Percentiles rank a stretch among this genome's conserved stretches.
Conservation (phyloP, 1,140 invertebrate species). For the Drosophila miranda region DNA sequence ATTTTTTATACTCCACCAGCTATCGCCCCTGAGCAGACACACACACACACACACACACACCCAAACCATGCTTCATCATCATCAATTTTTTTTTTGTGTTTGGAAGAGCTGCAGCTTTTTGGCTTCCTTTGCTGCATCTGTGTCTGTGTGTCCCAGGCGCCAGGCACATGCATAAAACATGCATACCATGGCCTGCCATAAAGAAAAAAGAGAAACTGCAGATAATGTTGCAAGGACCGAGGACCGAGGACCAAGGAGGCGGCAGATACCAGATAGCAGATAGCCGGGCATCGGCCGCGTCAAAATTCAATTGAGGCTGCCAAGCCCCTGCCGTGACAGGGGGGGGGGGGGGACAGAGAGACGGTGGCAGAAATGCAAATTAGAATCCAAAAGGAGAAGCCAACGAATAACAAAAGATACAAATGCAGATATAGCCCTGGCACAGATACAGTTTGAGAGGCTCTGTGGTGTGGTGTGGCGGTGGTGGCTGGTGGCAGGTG, state of each 20-base stretch:
- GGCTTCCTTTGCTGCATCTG: constrained; percentile 15
- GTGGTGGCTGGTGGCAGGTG: no score
- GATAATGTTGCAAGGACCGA: constrained; percentile 44
- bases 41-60: constrained; percentile 17
- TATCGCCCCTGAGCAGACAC: background rate
- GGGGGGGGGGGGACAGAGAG: background rate
- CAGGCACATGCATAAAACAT: constrained; percentile 69
- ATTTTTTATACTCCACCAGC: background rate
- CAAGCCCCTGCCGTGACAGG: constrained; percentile 8
- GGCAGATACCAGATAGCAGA: constrained; percentile 5
- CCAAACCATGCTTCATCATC: constrained; percentile 54
- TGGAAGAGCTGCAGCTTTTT: constrained; percentile 12
- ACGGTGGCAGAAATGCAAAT: constrained; percentile 64
- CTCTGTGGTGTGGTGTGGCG: constrained; percentile 4
- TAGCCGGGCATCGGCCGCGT: constrained; percentile 51
- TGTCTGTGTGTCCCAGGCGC: constrained; percentile 33
- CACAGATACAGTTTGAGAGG: constrained; percentile 21
- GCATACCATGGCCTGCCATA: constrained; percentile 19
- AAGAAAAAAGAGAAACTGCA: constrained; percentile 20
- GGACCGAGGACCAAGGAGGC: constrained; percentile 31
- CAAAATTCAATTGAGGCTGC: constrained; percentile 73
- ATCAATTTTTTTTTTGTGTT: constrained; percentile 49
- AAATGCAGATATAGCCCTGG: constrained; percentile 3
- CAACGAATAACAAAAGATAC: background rate
- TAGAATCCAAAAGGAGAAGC: constrained; percentile 48